phyloP scores from a whole-genome alignment of 2,888 invertebrate genomes.

The Andrena haemorrhoa region DNA sequence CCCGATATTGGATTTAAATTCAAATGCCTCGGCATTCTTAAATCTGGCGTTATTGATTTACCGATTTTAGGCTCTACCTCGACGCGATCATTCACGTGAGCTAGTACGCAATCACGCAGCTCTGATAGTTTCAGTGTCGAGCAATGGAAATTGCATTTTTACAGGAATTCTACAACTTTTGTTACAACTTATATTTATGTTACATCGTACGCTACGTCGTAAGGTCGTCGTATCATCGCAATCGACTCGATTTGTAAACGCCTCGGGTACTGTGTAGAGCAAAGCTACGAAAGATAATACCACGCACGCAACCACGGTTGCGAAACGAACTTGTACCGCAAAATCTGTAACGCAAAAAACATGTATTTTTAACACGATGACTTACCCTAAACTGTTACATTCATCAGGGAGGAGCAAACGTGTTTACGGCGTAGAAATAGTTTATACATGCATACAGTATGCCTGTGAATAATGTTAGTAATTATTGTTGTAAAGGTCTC shows the following conservation, averaged over 20 bases:
- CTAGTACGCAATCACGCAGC: background rate
- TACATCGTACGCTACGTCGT: background rate
- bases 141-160: conserved; percentile 13
- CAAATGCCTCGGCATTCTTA: background rate
- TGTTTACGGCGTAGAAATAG: background rate
- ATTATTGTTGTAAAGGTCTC: conserved; percentile 39
- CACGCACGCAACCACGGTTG: background rate
- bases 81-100: conserved; percentile 2
- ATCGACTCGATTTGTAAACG: conserved; percentile 2
- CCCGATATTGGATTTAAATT: background rate
- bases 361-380: background rate
- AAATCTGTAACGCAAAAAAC: background rate
- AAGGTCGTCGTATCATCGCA: background rate
- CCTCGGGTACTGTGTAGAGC: background rate
- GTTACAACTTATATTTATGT: background rate
- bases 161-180: background rate
- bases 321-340: background rate
- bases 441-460: conserved; percentile 7
- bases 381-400: background rate
- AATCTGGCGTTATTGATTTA: background rate
- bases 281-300: background rate
- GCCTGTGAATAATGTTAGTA: conserved; percentile 34
- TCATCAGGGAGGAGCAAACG: background rate
- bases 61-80: conserved; percentile 42
- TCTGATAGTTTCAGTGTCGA: background rate